A percentile compares a stretch with the other conserved stretches of the same genome.
Conservation (phyloP, 2,113 vertebrate genomes). For the Benitochromis conjunctus region DNA sequence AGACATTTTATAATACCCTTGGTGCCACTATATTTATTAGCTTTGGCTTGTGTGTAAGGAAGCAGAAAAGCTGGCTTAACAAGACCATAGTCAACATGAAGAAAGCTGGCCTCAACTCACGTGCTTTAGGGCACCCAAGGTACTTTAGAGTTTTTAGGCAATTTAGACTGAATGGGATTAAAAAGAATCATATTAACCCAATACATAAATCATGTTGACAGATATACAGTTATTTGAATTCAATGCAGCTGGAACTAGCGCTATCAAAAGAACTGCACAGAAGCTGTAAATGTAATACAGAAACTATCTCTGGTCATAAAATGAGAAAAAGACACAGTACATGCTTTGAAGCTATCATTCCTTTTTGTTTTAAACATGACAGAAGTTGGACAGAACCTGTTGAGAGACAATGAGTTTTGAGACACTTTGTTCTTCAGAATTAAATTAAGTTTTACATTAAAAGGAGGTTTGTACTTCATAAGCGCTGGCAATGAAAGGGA, state of each 20-base stretch:
- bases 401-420: conserved; percentile 49
- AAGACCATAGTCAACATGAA: neutral
- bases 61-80: neutral
- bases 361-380: conserved; percentile 50
- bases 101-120: neutral
- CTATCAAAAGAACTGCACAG: neutral
- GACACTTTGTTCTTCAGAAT: conserved; percentile 63
- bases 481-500: conserved; percentile 58
- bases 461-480: conserved; percentile 60
- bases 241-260: neutral
- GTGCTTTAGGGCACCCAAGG: neutral
- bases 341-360: conserved; percentile 28
- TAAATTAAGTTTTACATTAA: conserved; percentile 69
- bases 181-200: neutral
- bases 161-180: neutral
- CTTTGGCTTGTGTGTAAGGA: neutral
- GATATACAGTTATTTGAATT: neutral
- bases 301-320: neutral
- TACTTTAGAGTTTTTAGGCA: neutral
- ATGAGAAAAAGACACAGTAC: conserved; percentile 1
- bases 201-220: neutral
- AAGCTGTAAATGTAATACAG: neutral
- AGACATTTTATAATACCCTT: neutral
- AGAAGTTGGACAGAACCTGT: conserved; percentile 33
- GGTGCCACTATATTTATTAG: neutral